Evolutionary conservation across 2,888 invertebrate species (phyloP).

Genomic region (Coronaproctus castanopsis): DNA sequence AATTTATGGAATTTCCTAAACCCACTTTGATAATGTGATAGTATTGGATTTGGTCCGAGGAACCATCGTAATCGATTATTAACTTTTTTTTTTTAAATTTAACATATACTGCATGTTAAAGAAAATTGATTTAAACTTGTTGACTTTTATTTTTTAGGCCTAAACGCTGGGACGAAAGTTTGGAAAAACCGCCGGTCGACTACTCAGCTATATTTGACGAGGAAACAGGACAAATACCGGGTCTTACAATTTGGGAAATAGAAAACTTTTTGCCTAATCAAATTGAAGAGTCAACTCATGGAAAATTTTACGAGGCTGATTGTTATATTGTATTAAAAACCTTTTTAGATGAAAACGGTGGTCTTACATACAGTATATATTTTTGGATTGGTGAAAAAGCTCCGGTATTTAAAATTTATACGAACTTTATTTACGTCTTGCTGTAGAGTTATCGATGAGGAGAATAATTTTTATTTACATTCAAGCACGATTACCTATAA

Average conservation of each 20-base stretch:
- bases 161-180: conserved; percentile 85
- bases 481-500: no score
- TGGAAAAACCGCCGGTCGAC: conserved; percentile 86
- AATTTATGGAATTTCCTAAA: no score
- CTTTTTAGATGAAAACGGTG: conserved; percentile 51
- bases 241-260: conserved; percentile 93
- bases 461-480: no score
- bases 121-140: neutral
- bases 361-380: conserved; percentile 63
- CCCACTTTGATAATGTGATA: no score
- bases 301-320: conserved; percentile 94
- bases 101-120: no score
- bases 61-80: no score
- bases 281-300: conserved; percentile 51
- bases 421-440: no score
- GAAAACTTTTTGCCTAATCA: conserved; percentile 95
- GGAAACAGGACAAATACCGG: conserved; percentile 79
- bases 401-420: conserved; percentile 49
- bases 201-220: conserved; percentile 95
- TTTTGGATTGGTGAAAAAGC: conserved; percentile 98
- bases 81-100: no score
- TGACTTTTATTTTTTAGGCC: conserved; percentile 36
- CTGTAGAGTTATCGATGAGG: no score
- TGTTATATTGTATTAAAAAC: conserved; percentile 94
- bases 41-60: no score